phyloP scores from a whole-genome alignment of 2,797 vertebrate genomes.

The Xiphophorus birchmanni region DNA sequence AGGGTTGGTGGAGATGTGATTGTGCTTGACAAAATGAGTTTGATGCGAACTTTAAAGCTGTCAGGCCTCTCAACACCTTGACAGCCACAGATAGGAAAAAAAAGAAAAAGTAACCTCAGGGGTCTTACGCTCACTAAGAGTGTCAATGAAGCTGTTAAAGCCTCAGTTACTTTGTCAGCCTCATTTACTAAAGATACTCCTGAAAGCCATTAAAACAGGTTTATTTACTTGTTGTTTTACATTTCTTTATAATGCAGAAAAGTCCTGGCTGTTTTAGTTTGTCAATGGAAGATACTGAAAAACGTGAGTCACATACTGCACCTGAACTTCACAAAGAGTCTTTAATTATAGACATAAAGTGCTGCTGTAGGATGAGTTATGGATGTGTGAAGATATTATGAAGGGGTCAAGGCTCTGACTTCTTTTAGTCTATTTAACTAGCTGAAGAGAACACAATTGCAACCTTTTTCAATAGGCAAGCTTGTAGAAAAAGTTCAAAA shows the following conservation, averaged over 20 bases:
- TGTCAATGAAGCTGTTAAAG: slow-evolving; percentile 39
- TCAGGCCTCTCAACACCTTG: slow-evolving; percentile 39
- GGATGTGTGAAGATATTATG: slow-evolving; percentile 17
- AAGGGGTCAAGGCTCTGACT: slow-evolving; percentile 38
- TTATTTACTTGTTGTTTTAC: slow-evolving; percentile 1
- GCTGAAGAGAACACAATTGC: slow-evolving; percentile 14
- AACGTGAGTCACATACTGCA: not conserved
- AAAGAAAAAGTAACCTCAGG: slow-evolving; percentile 3
- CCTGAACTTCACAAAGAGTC: slow-evolving; percentile 6
- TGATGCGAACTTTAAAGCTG: slow-evolving; percentile 47
- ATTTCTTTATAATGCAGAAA: not conserved
- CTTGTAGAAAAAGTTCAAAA: slow-evolving; percentile 8
- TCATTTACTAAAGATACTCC: not conserved
- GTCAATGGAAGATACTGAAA: slow-evolving; percentile 9
- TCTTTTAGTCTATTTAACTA: slow-evolving; percentile 20
- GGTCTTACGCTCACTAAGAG: slow-evolving; percentile 16
- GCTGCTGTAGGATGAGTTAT: slow-evolving; percentile 18
- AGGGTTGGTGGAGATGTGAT: not conserved
- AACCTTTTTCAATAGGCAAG: slow-evolving; percentile 17
- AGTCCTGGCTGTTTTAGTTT: not conserved
- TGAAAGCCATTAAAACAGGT: slow-evolving; percentile 2
- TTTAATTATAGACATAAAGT: slow-evolving; percentile 8
- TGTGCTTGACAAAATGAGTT: slow-evolving; percentile 41
- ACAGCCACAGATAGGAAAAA: slow-evolving; percentile 32
- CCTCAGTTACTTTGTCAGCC: slow-evolving; percentile 12